phyloP scores from a whole-genome alignment of 2,888 invertebrate species.

The Mythimna pallens region DNA sequence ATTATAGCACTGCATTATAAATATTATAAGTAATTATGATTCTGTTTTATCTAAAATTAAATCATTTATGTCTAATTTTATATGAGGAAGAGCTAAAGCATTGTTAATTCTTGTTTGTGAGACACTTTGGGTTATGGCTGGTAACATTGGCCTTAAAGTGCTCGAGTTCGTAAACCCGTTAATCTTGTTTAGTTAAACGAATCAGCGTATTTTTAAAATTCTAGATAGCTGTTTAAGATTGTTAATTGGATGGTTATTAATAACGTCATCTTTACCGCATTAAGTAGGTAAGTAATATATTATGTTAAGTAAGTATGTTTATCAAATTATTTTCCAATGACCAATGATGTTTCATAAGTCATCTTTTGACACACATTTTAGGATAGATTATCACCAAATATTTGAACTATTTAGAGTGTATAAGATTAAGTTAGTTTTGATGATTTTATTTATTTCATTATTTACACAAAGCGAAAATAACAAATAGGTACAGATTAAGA shows the following conservation, averaged over 20 bases:
- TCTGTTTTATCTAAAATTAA: not conserved
- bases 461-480: too few relatives aligned
- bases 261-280: not conserved
- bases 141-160: not conserved
- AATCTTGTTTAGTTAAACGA: not conserved
- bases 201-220: not conserved
- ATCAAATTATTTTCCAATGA: constrained; percentile 10
- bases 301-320: not conserved
- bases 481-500: too few relatives aligned
- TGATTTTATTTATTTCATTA: not conserved
- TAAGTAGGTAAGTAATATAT: not conserved
- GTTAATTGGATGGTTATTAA: not conserved
- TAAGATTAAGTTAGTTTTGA: not conserved
- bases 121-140: not conserved
- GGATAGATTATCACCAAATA: constrained; percentile 6
- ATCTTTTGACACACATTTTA: constrained; percentile 3
- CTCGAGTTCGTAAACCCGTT: not conserved
- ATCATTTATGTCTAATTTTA: not conserved
- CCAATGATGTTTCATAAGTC: constrained; percentile 9
- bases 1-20: too few relatives aligned
- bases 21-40: not conserved
- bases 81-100: not conserved
- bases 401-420: not conserved
- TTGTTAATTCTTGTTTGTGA: not conserved
- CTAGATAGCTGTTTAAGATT: too few relatives aligned